Base-by-base conservation (phyloP, 2,888 invertebrate species). In the Vesta saturnalis region DNA sequence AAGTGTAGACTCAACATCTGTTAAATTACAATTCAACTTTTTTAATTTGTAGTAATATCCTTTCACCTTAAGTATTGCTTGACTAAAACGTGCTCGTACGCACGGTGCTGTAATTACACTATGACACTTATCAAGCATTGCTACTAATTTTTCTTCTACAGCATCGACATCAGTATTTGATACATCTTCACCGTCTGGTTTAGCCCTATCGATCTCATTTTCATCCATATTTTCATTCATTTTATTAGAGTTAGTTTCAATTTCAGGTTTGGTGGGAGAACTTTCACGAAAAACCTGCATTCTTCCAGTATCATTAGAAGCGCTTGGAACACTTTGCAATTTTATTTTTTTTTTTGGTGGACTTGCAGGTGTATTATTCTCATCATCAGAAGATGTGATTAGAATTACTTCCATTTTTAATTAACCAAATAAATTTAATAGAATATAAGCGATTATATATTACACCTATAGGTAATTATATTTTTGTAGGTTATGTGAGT, bases 361-460 rank as follows among this genome's bases (percentile, higher is more conserved):
- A 12, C n/a, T 39, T 6, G 3, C 8, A 8, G 19, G 8, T 15
- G 2, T 16, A 1, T 3, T 30, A 15, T 58, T 39, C 16, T 58
- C 58, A 12, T 58, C 58, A 14, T 23, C 23, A 43, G 35, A 58
- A 10, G 39, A n/a, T 10, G 39, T 58, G 14, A n/a, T n/a, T n/a
- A n/a, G n/a, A n/a, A 58, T 58, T 8, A 56, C 23, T 1, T 58
- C 58, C 6, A 39, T 39, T 39, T 39, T n/a, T 8, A 39, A n/a
- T n/a, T n/a, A 39, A 39, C 4, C 8, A 23, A 23, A 23, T 23
- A n/a, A n/a, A n/a, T n/a, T n/a, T n/a, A n/a, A n/a, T n/a, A n/a
- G n/a, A n/a, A n/a, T n/a, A n/a, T n/a, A n/a, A n/a, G n/a, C n/a
- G n/a, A n/a, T n/a, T n/a, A n/a, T n/a, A n/a, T n/a, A n/a, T n/a